These are phyloP conservation scores for Mimachlamys varia DNA, from an alignment of 2,888 invertebrate species.

Conservation along the genomic window DNA sequence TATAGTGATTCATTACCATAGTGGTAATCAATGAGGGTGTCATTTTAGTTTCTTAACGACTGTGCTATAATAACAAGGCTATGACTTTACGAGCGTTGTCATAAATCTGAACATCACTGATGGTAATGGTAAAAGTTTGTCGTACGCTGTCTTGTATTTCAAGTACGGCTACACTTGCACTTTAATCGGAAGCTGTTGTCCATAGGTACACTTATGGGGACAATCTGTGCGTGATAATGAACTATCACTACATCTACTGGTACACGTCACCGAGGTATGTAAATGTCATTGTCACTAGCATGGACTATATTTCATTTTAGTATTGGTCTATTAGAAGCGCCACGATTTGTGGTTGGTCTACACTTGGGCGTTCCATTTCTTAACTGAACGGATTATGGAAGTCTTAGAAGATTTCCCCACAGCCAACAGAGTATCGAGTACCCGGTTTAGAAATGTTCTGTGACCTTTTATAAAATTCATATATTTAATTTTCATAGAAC, in stretches of 20 bases:
- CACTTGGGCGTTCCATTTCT: not conserved
- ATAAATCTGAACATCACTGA: not conserved
- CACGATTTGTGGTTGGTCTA: not conserved
- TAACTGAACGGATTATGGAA: not conserved
- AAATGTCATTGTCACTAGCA: not conserved
- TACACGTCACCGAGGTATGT: not conserved
- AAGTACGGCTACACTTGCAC: not conserved
- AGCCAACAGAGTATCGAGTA: not conserved
- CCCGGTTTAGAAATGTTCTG: too few species aligned
- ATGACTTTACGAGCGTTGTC: not conserved
- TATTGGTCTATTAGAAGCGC: not conserved
- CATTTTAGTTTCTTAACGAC: not conserved
- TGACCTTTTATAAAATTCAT: too few species aligned
- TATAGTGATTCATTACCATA: not conserved
- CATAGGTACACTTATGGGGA: not conserved
- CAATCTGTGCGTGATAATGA: not conserved
- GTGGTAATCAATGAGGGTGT: not conserved
- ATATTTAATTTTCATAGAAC: too few species aligned
- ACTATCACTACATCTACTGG: not conserved
- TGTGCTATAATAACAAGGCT: not conserved
- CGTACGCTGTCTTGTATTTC: not conserved
- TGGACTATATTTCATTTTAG: not conserved
- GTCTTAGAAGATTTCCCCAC: not conserved
- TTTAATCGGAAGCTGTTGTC: not conserved
- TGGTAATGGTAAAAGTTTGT: not conserved